phyloP scores from a whole-genome alignment of 2,113 vertebrate genomes.

The Chiloscyllium plagiosum region DNA sequence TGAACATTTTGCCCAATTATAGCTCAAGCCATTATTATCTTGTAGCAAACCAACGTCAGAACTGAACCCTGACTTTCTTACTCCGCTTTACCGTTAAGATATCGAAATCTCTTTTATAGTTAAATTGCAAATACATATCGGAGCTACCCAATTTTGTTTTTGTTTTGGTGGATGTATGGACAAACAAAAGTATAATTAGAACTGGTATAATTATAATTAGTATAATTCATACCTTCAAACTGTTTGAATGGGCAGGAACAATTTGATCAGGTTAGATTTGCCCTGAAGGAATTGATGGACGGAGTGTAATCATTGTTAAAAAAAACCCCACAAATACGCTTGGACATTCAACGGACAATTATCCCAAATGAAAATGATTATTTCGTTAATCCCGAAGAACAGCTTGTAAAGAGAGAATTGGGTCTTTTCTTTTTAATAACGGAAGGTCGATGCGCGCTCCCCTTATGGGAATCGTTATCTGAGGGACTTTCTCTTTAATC shows the following conservation, averaged over 20 bases:
- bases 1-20: neutral
- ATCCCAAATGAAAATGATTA: constrained; percentile 71
- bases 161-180: neutral
- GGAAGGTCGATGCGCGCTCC: constrained; percentile 64
- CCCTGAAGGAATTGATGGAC: constrained; percentile 18
- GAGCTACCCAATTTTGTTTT: neutral
- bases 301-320: constrained; percentile 43
- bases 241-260: neutral
- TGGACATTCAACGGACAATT: constrained; percentile 56
- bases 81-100: neutral
- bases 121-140: neutral
- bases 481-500: constrained; percentile 61
- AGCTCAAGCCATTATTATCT: neutral
- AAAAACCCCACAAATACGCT: constrained; percentile 40
- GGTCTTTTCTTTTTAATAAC: constrained; percentile 68
- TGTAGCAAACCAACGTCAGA: neutral
- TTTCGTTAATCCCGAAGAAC: constrained; percentile 66
- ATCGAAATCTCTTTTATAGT: neutral
- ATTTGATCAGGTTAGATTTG: neutral
- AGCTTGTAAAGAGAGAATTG: constrained; percentile 68
- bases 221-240: neutral
- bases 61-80: neutral
- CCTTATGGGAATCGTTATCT: constrained; percentile 69
- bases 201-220: neutral
- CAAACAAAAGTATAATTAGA: neutral